Conservation (phyloP, 2,113 vertebrate species). For the Chionis minor region DNA sequence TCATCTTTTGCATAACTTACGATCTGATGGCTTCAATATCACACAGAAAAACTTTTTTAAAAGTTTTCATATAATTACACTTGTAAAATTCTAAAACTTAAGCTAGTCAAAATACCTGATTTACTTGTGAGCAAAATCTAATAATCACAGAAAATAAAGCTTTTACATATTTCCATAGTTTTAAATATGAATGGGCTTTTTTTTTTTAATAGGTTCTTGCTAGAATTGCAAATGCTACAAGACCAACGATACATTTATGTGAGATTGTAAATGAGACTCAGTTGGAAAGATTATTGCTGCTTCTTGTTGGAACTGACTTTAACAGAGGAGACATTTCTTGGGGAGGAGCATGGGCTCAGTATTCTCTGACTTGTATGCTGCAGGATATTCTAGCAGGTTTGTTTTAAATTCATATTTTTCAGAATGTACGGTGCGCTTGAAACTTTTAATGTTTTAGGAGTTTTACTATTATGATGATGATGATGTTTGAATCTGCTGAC, state of each 20-base stretch:
- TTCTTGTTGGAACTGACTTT: constrained; percentile 96
- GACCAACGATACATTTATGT: constrained; percentile 96
- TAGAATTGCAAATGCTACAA: constrained; percentile 94
- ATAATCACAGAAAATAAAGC: neutral
- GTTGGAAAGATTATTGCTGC: constrained; percentile 90
- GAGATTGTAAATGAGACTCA: constrained; percentile 97
- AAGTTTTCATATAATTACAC: neutral
- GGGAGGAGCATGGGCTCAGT: constrained; percentile 98
- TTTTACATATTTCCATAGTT: neutral
- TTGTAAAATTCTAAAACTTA: neutral
- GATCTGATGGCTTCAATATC: neutral
- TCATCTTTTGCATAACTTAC: neutral
- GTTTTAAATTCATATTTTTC: neutral
- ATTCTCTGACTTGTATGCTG: constrained; percentile 97
- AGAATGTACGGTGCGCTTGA: neutral
- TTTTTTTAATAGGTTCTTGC: constrained; percentile 85
- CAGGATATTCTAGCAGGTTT: constrained; percentile 97
- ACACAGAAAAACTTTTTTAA: neutral
- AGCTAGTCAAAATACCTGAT: neutral
- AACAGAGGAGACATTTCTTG: constrained; percentile 98
- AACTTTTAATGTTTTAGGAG: neutral
- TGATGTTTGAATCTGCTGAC: neutral
- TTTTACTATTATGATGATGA: neutral
- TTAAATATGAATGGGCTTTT: neutral
- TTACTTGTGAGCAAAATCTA: neutral